Conservation (phyloP, 2,888 invertebrate species). For the Zaprionus obscuricornis region DNA sequence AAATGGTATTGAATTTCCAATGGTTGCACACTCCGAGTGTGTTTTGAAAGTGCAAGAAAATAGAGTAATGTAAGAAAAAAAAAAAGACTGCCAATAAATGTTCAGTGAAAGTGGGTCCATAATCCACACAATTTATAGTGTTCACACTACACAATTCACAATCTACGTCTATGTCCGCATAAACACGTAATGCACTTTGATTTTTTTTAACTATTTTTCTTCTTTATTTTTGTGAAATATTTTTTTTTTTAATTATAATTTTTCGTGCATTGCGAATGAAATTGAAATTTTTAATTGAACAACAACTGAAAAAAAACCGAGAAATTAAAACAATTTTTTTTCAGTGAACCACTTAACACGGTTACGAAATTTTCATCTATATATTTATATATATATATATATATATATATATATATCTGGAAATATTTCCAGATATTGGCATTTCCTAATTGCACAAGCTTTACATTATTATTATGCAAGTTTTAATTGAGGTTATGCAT, state of each 20-base stretch:
- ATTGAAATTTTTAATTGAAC: constrained; percentile 57
- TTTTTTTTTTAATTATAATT: constrained; percentile 54
- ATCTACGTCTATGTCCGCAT: constrained; percentile 39
- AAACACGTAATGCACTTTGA: constrained; percentile 33
- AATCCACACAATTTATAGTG: constrained; percentile 2
- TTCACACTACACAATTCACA: no score
- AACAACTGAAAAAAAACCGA: constrained; percentile 15
- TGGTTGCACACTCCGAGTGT: constrained; percentile 34
- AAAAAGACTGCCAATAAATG: constrained; percentile 56
- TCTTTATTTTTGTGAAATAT: constrained; percentile 40
- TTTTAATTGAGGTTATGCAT: not conserved
- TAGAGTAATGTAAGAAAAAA: constrained; percentile 23
- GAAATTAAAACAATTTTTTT: constrained; percentile 16
- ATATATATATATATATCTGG: no score
- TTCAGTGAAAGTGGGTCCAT: constrained; percentile 62
- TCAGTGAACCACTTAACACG: constrained; percentile 36
- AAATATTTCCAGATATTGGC: not conserved
- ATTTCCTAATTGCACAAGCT: constrained; percentile 26
- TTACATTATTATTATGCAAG: not conserved
- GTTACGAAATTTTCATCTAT: constrained; percentile 44
- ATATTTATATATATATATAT: no score
- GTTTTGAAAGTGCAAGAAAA: constrained; percentile 42
- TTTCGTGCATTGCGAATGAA: constrained; percentile 43
- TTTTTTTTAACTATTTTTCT: constrained; percentile 16
- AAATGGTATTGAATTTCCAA: constrained; percentile 45